Base-by-base conservation (phyloP, 2,888 invertebrate species). In the Tinea trinotella region DNA sequence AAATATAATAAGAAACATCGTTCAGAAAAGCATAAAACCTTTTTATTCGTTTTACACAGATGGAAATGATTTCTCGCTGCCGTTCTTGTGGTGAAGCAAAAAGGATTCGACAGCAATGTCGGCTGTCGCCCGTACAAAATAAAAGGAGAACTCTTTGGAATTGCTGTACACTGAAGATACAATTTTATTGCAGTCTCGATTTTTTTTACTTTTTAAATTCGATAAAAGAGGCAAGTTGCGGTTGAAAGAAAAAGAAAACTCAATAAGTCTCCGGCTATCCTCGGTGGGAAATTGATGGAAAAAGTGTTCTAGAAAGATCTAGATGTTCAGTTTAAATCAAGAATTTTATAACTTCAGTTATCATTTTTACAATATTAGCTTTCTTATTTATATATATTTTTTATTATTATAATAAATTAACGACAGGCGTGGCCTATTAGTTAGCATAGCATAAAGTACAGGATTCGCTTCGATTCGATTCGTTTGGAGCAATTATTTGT, bases 41-140 rank as follows among this genome's bases (percentile, higher is more conserved):
- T 50, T 50, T 50, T 50, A 50, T 50, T 50, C 50, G 13, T 50
- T 24, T 50, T 50, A 10, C 50, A 15, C 50, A 50, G 50, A 50
- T 50, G 50, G 50, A 50, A 50, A 50, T 50, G 50, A 50, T 50
- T 50, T 50, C 50, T 50, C 18, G 50, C 24, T 48, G 3, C 48
- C 19, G 19, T 12, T 17, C 40, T 19, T 24, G 24, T 24, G 24
- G 18, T 20, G 9, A 24, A 50, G 24, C 50, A 24, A 50, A 50
- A 50, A 50, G 24, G 24, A 7, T 24, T 50, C 18, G 10, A 19
- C 19, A 19, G 9, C 7, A 9, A 17, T 12, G 48, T 15, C 40
- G 40, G 1, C 46, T 19, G 46, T 17, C 19, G 18, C 19, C 46
- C 9, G n/a, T 10, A 4, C 46, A 18, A 2, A 50, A 50, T 50